Conservation (phyloP, 1,140 invertebrate species). For the Sminthurinus signatus region DNA sequence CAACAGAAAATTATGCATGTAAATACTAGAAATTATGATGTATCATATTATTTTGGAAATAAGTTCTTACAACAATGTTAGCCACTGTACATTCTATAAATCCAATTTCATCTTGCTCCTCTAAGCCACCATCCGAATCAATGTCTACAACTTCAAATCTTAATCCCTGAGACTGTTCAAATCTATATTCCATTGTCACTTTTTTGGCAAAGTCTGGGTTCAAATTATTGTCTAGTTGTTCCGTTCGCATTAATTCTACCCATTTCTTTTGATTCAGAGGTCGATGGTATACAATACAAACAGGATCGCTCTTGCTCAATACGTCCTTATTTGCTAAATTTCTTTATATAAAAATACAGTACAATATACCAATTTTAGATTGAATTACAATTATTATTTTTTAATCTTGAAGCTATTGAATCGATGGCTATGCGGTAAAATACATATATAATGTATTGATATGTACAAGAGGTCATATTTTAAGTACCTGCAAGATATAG, state of each 20-base stretch:
- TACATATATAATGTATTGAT: too few relatives aligned
- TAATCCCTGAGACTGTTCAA: conserved; percentile 51
- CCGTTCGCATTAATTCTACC: conserved; percentile 54
- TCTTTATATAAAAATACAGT: conserved; percentile 42
- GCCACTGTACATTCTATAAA: conserved; percentile 50
- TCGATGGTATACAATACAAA: conserved; percentile 52
- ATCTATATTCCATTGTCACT: conserved; percentile 44
- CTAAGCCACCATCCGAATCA: conserved; percentile 45
- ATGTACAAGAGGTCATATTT: too few relatives aligned
- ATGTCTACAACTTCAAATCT: conserved; percentile 52
- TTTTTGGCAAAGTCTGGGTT: conserved; percentile 55
- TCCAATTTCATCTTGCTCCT: conserved; percentile 55
- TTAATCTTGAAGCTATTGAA: too few relatives aligned
- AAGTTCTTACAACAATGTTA: conserved; percentile 50
- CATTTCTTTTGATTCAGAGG: conserved; percentile 48
- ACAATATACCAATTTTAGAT: too few relatives aligned
- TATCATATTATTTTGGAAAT: too few relatives aligned
- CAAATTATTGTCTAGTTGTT: conserved; percentile 53
- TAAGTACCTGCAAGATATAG: conserved; percentile 12
- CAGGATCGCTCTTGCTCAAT: conserved; percentile 57
- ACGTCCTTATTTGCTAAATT: conserved; percentile 54
- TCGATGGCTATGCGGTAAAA: too few relatives aligned
- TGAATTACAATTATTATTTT: too few relatives aligned
- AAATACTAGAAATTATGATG: too few relatives aligned
- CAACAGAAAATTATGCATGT: too few relatives aligned